Evolutionary conservation across 2,888 invertebrate genomes (phyloP), one percentile per base, ranked within the genome.

Genomic region (Caenorhabditis sulstoni): DNA sequence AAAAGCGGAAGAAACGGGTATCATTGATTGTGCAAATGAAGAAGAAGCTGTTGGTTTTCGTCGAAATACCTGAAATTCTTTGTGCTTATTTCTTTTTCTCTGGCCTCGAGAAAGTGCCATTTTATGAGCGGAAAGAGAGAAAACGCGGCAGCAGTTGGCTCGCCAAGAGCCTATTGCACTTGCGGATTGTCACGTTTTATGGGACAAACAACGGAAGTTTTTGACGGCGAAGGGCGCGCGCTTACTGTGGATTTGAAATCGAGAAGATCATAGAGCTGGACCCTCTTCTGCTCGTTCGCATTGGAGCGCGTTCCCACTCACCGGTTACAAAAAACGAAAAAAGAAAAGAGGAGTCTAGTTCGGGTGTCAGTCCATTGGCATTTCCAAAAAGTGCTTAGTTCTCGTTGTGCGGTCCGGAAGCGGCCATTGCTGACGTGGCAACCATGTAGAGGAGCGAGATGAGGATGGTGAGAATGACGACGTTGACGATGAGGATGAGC

Each of bases 381-480:
- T 20, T 12, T 20, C n/a, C 45, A 37, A 11, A 41, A 29, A 29
- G 29, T 29, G 4, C 14, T 52, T 76, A 87, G 57, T 87, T 79
- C 71, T 87, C 86, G 59, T 79, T 81, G 55, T 86, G 81, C 62
- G 61, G 73, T 58, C 80, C 82, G 70, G 79, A 75, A 39, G 83
- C 87, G 55, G 85, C 85, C 88, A 87, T 87, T 18, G 88, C 88
- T 20, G 87, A 87, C 23, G 88, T 86, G 70, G 88, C 89, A 47
- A 89, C 82, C 83, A 89, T 87, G 79, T 89, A 89, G 50, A 89
- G 81, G 59, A 87, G 81, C 52, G 75, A 68, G 64, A 89, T 86
- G 37, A 89, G 83, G 18, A 84, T 67, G 23, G 85, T 82, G 11
- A 89, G 80, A 74, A 89, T 89, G 62, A 86, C 57, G 14, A 89